These are phyloP conservation scores for Bombus confusus DNA, from an alignment of 1,140 invertebrate genomes.

Conservation along the genomic window DNA sequence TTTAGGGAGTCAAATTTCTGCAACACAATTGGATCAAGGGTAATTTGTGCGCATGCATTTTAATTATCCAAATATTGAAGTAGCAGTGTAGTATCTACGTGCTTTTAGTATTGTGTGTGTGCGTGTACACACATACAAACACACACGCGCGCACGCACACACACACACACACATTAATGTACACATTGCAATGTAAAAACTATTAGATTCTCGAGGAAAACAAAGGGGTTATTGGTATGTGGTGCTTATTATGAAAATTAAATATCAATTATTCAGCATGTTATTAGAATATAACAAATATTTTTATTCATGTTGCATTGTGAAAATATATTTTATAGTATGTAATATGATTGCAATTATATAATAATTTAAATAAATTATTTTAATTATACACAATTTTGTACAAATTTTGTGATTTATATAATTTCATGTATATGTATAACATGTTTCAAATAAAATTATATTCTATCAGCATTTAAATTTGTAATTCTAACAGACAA, in stretches of 20 bases:
- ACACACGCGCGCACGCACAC: no score
- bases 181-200: not conserved
- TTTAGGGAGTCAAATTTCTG: constrained; percentile 71
- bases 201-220: constrained; percentile 38
- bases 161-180: not conserved
- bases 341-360: not conserved
- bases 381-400: constrained; percentile 27
- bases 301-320: constrained; percentile 7
- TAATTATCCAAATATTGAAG: constrained; percentile 41
- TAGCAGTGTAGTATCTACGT: constrained; percentile 39
- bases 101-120: constrained; percentile 24
- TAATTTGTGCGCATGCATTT: constrained; percentile 72
- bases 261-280: constrained; percentile 21
- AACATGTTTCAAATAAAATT: constrained; percentile 17
- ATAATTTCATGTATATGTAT: constrained; percentile 35
- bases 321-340: constrained; percentile 8
- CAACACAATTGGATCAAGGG: constrained; percentile 77
- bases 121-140: not conserved
- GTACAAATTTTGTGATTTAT: constrained; percentile 8
- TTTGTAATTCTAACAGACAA: not conserved
- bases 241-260: constrained; percentile 37
- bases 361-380: constrained; percentile 13
- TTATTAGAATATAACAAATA: constrained; percentile 7
- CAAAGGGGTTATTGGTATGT: constrained; percentile 45
- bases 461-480: not conserved